Evolutionary conservation across 1,140 invertebrate genomes (phyloP).

Genomic region (Tetramorium simillimum): DNA sequence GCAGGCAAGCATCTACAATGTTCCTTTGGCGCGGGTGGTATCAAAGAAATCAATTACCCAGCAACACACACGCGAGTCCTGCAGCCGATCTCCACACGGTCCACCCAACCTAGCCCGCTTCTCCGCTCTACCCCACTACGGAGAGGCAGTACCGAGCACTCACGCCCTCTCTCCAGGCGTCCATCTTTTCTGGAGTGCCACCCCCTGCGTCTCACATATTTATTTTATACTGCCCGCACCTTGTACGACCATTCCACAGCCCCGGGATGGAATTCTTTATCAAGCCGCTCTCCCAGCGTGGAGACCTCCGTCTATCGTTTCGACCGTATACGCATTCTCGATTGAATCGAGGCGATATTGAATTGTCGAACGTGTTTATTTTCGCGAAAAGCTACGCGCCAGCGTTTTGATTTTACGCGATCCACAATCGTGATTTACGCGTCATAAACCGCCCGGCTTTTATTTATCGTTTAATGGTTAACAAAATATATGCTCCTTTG

Average conservation of each 20-base stretch:
- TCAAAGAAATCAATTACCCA: conserved; percentile 83
- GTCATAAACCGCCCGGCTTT: neutral
- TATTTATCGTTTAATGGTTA: neutral
- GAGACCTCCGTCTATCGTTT: conserved; percentile 70
- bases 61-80: conserved; percentile 73
- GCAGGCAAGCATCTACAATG: conserved; percentile 74
- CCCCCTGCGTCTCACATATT: conserved; percentile 73
- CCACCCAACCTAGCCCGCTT: conserved; percentile 59
- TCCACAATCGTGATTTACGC: neutral
- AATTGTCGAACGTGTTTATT: conserved; percentile 41
- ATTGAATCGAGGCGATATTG: conserved; percentile 65
- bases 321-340: conserved; percentile 21
- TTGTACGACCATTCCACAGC: conserved; percentile 60
- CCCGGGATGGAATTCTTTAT: conserved; percentile 74
- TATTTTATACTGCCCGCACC: conserved; percentile 78
- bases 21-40: conserved; percentile 76
- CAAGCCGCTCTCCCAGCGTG: conserved; percentile 60
- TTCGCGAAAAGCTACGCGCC: conserved; percentile 3
- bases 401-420: conserved; percentile 20
- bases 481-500: neutral
- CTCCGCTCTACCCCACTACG: conserved; percentile 41
- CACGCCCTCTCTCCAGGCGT: conserved; percentile 49
- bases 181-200: conserved; percentile 44
- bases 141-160: conserved; percentile 50
- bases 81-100: conserved; percentile 53